Evolutionary conservation across 2,797 vertebrate genomes (phyloP).

Genomic region (Rhyacichthys aspro): DNA sequence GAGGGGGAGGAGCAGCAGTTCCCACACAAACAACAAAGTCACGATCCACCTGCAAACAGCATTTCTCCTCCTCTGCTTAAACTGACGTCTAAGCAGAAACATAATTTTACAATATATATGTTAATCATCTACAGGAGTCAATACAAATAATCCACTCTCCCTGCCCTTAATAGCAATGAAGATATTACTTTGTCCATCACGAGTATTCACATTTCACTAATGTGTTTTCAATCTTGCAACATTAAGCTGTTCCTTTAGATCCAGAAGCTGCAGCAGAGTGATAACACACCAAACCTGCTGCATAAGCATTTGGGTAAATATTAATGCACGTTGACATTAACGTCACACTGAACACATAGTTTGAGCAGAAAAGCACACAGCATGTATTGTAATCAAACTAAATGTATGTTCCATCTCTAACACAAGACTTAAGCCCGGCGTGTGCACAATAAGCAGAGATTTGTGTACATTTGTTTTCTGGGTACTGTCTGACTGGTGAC

Average conservation of each 20-base stretch:
- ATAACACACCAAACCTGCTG: conserved; percentile 22
- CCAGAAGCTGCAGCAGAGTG: conserved; percentile 25
- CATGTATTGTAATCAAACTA: too few relatives aligned
- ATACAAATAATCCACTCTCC: too few relatives aligned
- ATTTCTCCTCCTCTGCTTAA: conserved; percentile 20
- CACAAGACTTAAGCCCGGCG: too few relatives aligned
- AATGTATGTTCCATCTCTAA: too few relatives aligned
- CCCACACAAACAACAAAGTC: conserved; percentile 57
- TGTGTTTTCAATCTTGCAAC: conserved; percentile 3
- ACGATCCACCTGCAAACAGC: conserved; percentile 47
- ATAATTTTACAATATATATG: background rate
- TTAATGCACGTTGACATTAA: conserved; percentile 13
- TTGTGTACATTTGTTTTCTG: too few relatives aligned
- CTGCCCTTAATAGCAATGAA: background rate
- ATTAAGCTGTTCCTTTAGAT: conserved; percentile 11
- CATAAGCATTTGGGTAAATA: conserved; percentile 22
- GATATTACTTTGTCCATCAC: conserved; percentile 7
- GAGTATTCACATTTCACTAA: conserved; percentile 2
- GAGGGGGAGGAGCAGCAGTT: conserved; percentile 54
- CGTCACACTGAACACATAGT: background rate
- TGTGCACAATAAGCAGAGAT: too few relatives aligned
- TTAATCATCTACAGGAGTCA: too few relatives aligned
- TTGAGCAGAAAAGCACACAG: too few relatives aligned
- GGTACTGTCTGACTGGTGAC: too few relatives aligned
- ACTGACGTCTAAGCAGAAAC: conserved; percentile 30